Evolutionary conservation across 2,113 vertebrate genomes (phyloP).

Genomic region (Calyptomena viridis): DNA sequence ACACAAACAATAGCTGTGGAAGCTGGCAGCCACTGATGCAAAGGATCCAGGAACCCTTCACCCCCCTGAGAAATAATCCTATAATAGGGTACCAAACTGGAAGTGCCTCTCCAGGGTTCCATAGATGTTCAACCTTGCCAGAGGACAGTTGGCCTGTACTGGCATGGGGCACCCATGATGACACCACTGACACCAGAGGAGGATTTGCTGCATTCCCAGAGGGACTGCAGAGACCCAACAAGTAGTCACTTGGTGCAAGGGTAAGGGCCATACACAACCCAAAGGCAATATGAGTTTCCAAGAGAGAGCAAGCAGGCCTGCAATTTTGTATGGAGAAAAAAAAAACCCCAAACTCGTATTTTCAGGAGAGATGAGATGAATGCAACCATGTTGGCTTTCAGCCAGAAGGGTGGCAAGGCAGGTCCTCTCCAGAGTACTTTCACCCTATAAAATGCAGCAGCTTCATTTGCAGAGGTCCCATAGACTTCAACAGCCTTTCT

Average conservation of each 20-base stretch:
- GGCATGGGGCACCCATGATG: not conserved
- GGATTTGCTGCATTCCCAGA: not conserved
- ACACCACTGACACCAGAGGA: not conserved
- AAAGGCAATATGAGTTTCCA: not conserved
- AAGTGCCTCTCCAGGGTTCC: not conserved
- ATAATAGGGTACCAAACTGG: not conserved
- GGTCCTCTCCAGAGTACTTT: not conserved
- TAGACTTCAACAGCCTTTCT: not conserved
- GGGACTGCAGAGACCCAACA: not conserved
- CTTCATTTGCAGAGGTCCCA: not conserved
- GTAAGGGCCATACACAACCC: accelerated
- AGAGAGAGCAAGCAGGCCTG: not conserved
- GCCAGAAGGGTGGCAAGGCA: not conserved
- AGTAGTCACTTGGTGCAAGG: not conserved
- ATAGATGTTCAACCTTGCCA: not conserved
- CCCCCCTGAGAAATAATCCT: not conserved
- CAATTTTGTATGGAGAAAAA: not conserved
- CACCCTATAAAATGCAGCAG: not conserved
- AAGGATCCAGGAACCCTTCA: not conserved
- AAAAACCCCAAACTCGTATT: not conserved
- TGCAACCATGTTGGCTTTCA: not conserved
- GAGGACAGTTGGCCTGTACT: not conserved
- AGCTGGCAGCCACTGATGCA: not conserved
- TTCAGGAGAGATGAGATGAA: not conserved
- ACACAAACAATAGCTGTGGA: not conserved